Conservation (phyloP, 2,797 vertebrate genomes). For the Psittacula derbiana region DNA sequence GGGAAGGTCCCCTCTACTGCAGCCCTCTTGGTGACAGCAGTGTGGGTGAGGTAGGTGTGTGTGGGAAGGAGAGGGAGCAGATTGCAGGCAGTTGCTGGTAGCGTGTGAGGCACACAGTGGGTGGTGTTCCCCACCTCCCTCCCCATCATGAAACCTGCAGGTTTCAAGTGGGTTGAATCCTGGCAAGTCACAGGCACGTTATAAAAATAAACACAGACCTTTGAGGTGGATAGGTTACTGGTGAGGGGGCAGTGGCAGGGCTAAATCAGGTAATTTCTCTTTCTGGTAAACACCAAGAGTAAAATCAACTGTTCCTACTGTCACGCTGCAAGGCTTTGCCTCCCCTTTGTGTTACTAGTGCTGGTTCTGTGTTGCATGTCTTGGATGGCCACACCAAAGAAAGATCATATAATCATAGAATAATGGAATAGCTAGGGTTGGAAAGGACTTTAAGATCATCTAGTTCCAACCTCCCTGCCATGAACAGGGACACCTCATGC, state of each 20-base stretch:
- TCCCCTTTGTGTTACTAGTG: rapidly evolving
- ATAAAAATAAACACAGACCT: slow-evolving; percentile 49
- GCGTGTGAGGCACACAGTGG: not conserved
- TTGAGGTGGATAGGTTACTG: not conserved
- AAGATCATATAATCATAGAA: not conserved
- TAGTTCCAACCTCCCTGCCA: not conserved
- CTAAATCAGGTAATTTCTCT: slow-evolving; percentile 35
- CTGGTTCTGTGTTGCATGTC: not conserved
- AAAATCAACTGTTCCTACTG: not conserved
- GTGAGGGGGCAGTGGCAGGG: not conserved
- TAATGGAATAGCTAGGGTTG: not conserved
- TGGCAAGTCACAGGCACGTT: not conserved
- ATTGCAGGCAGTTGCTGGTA: not conserved
- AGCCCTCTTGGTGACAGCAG: not conserved
- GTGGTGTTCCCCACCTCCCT: not conserved
- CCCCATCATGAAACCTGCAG: not conserved
- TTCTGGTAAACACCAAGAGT: not conserved
- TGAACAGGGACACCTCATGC: not conserved
- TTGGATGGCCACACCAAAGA: not conserved
- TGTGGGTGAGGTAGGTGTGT: not conserved
- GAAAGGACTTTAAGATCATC: not conserved
- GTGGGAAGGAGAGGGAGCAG: not conserved
- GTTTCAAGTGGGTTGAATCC: slow-evolving; percentile 38
- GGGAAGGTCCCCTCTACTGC: slow-evolving; percentile 1
- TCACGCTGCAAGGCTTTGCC: not conserved